Conservation (phyloP, 2,797 vertebrate genomes). For the Labroides dimidiatus region DNA sequence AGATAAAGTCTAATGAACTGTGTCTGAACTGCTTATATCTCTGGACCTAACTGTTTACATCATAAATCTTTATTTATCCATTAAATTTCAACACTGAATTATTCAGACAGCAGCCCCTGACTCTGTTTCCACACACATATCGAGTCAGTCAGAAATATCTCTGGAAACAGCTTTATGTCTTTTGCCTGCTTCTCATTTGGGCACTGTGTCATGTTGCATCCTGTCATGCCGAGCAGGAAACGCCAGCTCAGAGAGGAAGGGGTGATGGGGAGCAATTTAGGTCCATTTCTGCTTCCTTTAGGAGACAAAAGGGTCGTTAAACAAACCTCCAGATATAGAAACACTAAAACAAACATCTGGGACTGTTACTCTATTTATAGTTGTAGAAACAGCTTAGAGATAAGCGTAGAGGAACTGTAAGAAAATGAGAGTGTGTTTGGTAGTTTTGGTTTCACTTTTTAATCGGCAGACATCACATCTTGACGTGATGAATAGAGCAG, state of each 20-base stretch:
- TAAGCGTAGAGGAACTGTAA: no score
- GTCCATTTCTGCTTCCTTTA: background rate
- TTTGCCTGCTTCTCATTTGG: background rate
- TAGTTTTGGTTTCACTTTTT: background rate
- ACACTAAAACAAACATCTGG: background rate
- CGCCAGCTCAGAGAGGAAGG: background rate
- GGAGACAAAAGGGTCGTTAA: background rate
- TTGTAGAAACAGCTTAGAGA: no score
- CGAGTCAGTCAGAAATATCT: background rate
- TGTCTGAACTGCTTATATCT: no score
- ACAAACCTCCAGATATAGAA: background rate
- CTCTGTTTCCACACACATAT: background rate
- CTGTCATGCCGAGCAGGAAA: conserved; percentile 27
- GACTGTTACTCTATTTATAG: no score
- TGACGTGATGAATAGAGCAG: no score
- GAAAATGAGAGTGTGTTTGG: background rate
- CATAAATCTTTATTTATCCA: no score
- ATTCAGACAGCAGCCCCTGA: background rate
- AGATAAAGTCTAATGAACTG: no score
- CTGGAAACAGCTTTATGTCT: background rate
- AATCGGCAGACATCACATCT: background rate
- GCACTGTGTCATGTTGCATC: background rate
- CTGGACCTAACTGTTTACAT: no score
- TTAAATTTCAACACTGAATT: background rate
- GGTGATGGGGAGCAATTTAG: background rate